These are phyloP conservation scores for Paedocypris micromegethes DNA, from an alignment of 2,797 vertebrate genomes.

Conservation along the genomic window DNA sequence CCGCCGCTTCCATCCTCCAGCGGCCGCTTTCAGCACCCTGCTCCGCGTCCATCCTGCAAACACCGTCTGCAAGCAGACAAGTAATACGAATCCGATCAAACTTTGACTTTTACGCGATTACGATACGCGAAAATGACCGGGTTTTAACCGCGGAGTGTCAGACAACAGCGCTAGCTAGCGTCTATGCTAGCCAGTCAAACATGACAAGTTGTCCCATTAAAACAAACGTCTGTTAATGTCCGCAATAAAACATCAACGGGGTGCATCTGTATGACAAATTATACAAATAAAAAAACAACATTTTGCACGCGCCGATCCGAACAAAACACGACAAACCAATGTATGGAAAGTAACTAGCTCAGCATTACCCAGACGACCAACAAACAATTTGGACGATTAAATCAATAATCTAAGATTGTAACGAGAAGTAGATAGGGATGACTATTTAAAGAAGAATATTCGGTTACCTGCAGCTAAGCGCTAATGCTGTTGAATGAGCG, in stretches of 20 bases:
- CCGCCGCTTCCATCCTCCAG: conserved; percentile 81
- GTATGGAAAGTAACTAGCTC: conserved; percentile 13
- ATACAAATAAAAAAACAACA: conserved; percentile 4
- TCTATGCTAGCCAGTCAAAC: conserved; percentile 6
- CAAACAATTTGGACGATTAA: neutral
- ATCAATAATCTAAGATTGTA: neutral
- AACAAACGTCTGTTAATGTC: neutral
- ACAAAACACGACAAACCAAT: conserved; percentile 1
- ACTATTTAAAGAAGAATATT: conserved; percentile 5
- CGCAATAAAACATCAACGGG: neutral
- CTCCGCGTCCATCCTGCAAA: conserved; percentile 80
- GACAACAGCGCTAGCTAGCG: neutral
- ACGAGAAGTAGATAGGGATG: neutral
- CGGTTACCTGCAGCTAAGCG: conserved; percentile 25
- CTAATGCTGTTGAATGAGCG: conserved; percentile 9
- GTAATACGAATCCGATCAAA: neutral
- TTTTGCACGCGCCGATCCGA: neutral
- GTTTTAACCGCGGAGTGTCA: too few species aligned
- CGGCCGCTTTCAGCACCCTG: conserved; percentile 72
- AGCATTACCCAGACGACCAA: conserved; percentile 4
- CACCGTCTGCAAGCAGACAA: conserved; percentile 42
- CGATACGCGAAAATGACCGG: too few species aligned
- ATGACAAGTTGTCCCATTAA: neutral
- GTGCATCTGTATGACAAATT: neutral
- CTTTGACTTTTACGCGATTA: neutral